Conservation (phyloP, 2,797 vertebrate genomes). For the Liparis tanakae region DNA sequence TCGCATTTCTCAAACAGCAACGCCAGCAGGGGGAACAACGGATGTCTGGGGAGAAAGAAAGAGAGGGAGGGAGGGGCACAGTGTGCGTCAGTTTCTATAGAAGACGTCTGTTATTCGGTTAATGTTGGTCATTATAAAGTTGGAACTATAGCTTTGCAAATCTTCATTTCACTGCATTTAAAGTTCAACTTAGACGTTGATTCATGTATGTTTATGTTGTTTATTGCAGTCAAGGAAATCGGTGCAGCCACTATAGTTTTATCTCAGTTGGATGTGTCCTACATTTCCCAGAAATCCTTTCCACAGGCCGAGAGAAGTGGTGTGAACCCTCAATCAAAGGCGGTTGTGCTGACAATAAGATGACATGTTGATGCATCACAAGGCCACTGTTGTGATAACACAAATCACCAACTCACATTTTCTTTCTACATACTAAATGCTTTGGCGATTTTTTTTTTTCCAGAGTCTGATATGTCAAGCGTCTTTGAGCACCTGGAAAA, state of each 20-base stretch:
- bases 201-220: neutral
- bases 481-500: too few species aligned
- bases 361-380: too few species aligned
- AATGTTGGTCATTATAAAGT: neutral
- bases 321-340: neutral
- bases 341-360: neutral
- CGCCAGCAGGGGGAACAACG: constrained; percentile 94
- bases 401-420: too few species aligned
- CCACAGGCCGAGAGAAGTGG: neutral
- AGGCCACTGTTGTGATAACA: too few species aligned
- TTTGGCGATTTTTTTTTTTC: too few species aligned
- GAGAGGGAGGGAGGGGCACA: neutral
- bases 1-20: constrained; percentile 98
- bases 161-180: neutral
- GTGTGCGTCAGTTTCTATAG: neutral
- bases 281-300: neutral
- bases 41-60: constrained; percentile 85
- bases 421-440: neutral
- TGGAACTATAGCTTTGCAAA: neutral
- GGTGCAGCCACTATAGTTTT: neutral
- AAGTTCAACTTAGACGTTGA: too few species aligned
- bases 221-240: neutral
- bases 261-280: neutral
- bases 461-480: neutral
- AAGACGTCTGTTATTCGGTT: neutral